Percentiles rank a stretch among this genome's conserved stretches.
Conservation (phyloP, 2,113 vertebrate genomes). For the Cryptotis parvus region DNA sequence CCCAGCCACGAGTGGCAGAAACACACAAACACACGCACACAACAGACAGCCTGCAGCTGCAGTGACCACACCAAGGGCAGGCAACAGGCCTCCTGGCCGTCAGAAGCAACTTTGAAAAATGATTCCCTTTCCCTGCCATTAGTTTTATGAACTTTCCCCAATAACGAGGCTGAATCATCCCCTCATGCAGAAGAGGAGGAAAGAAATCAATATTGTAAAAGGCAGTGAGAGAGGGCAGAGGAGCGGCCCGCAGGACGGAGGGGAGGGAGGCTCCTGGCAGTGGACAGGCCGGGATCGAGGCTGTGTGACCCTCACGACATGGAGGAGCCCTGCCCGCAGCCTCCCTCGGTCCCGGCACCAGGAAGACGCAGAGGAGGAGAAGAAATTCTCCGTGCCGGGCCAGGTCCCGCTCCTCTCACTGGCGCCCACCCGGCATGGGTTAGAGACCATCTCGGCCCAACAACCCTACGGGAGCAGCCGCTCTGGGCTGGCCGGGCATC, state of each 20-base stretch:
- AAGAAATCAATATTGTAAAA: slow-evolving; percentile 66
- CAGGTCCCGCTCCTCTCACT: too few species aligned
- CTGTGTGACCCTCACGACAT: not conserved
- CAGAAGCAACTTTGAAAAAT: slow-evolving; percentile 60
- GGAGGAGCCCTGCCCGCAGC: not conserved
- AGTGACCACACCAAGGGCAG: not conserved
- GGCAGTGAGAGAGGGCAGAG: slow-evolving; percentile 67
- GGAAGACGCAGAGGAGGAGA: not conserved
- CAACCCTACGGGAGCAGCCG: not conserved
- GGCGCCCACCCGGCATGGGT: too few species aligned
- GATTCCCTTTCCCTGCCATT: slow-evolving; percentile 49
- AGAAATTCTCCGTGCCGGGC: too few species aligned
- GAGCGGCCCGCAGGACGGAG: slow-evolving; percentile 70
- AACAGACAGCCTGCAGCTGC: not conserved
- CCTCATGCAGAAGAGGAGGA: slow-evolving; percentile 48
- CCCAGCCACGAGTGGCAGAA: not conserved
- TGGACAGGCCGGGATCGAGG: too few species aligned
- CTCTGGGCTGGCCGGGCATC: not conserved
- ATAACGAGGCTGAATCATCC: slow-evolving; percentile 36
- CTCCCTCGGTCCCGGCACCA: not conserved
- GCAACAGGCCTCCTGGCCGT: not conserved
- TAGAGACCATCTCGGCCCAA: not conserved
- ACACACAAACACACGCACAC: not conserved
- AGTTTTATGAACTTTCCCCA: slow-evolving; percentile 74
- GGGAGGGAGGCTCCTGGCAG: too few species aligned